Evolutionary conservation across 2,113 vertebrate species (phyloP).

Genomic region (Chloebia gouldiae): DNA sequence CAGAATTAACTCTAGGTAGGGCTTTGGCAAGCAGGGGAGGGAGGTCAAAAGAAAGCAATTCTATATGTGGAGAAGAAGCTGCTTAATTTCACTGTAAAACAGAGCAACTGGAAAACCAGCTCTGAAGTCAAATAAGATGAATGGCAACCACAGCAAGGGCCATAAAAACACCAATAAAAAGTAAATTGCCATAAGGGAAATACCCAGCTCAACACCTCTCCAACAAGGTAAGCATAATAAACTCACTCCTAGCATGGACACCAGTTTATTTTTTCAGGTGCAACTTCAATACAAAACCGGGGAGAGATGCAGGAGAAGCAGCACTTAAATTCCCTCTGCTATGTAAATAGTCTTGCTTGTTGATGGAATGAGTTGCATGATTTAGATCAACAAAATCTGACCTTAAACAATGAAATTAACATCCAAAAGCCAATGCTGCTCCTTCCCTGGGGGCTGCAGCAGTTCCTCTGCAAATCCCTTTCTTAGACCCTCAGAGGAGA

Average conservation of each 20-base stretch:
- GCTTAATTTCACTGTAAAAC: background rate
- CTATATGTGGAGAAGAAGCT: background rate
- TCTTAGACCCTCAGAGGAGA: background rate
- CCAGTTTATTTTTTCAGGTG: slow-evolving; percentile 46
- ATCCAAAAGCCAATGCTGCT: background rate
- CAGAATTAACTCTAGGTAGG: background rate
- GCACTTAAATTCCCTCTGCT: background rate
- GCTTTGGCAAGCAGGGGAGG: background rate
- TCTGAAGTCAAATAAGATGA: background rate
- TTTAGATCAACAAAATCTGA: background rate
- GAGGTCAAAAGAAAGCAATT: background rate
- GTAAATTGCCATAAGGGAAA: slow-evolving; percentile 30
- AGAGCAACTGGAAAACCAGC: background rate
- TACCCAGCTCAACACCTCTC: background rate
- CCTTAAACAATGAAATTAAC: slow-evolving; percentile 46
- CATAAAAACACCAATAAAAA: slow-evolving; percentile 38
- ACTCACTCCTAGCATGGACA: background rate
- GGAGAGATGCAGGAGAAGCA: background rate
- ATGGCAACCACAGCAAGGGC: background rate
- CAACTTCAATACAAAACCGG: background rate
- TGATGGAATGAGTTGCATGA: background rate
- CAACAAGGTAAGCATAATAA: slow-evolving; percentile 28
- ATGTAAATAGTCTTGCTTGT: slow-evolving; percentile 10
- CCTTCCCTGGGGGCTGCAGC: background rate
- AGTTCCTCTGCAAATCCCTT: background rate